phyloP scores from a whole-genome alignment of 2,113 vertebrate species.

The Lepus americanus region DNA sequence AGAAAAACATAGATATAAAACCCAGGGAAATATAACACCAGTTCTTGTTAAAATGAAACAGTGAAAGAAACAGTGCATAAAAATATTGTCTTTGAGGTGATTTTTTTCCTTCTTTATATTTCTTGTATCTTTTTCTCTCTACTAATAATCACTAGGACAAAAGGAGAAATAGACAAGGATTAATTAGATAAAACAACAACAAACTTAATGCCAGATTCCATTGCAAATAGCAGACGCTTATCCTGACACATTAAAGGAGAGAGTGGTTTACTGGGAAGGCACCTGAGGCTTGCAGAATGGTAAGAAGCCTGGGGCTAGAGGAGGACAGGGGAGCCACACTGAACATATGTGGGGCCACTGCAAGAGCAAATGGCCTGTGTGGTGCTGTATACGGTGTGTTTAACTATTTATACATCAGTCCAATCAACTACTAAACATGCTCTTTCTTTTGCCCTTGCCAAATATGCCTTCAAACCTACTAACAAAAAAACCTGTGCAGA shows the following conservation, averaged over 20 bases:
- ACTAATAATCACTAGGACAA: background rate
- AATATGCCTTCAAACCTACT: background rate
- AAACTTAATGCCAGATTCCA: background rate
- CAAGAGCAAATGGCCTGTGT: background rate
- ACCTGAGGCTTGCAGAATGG: background rate
- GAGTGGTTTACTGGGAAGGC: background rate
- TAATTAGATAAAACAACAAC: background rate
- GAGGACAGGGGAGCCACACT: background rate
- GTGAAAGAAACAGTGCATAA: conserved; percentile 1
- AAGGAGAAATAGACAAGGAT: background rate
- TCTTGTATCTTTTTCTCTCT: background rate
- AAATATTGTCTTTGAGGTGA: background rate
- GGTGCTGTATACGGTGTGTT: background rate
- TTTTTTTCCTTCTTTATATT: conserved; percentile 1
- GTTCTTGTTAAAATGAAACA: background rate
- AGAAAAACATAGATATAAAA: conserved; percentile 29
- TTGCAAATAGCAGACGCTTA: background rate
- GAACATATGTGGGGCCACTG: background rate
- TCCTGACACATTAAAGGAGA: background rate
- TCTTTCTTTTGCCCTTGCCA: background rate
- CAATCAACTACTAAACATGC: background rate
- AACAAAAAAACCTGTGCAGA: background rate
- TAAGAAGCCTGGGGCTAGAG: background rate
- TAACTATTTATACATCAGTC: conserved; percentile 15
- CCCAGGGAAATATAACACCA: background rate